Evolutionary conservation across 2,113 vertebrate species (phyloP), one percentile per base, ranked within the genome.

Genomic region (Xiphophorus maculatus): DNA sequence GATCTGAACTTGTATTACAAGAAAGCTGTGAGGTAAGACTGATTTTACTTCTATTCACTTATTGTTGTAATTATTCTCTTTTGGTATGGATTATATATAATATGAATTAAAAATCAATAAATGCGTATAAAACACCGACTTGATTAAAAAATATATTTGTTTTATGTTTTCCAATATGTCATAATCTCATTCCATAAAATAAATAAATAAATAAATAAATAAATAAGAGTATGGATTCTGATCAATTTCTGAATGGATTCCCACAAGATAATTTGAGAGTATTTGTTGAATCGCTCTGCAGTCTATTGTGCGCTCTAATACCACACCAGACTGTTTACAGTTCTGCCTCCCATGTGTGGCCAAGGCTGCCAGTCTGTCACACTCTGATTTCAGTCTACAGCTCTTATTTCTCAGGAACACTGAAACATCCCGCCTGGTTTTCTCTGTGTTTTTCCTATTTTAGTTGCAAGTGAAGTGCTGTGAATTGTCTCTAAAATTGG

Each of bases 251-350:
- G 14, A 68, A 25, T 30, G 11, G 63, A 37, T 17, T 79, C 51
- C 19, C 8, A 9, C 29, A 30, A 15, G 64, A 48, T 64, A 62
- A n/a, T 30, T 63, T 67, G 10, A 63, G 29, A 40, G 14, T 76
- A 58, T 84, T 71, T 68, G 48, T 72, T 70, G 54, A 35, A 71
- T 66, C 62, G 25, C 51, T 62, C 2, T 78, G 67, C 71, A 74
- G 64, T 84, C 78, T 60, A 77, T 74, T 63, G 76, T 80, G 88
- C 79, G 84, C 77, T 76, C 67, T 78, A 72, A 86, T 83, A 63
- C 70, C 84, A 74, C 90, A 81, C 77, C 88, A 90, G 89, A 91
- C 82, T 90, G 91, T 90, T 91, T 89, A 88, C 89, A 88, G 87
- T 89, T 84, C 86, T 89, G 83, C 82, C 76, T 71, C 63, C 85